Percentiles rank a stretch among this genome's conserved stretches.
These are phyloP conservation scores for Crax fasciolata DNA, from an alignment of 2,797 vertebrate species.

Conservation along the genomic window DNA sequence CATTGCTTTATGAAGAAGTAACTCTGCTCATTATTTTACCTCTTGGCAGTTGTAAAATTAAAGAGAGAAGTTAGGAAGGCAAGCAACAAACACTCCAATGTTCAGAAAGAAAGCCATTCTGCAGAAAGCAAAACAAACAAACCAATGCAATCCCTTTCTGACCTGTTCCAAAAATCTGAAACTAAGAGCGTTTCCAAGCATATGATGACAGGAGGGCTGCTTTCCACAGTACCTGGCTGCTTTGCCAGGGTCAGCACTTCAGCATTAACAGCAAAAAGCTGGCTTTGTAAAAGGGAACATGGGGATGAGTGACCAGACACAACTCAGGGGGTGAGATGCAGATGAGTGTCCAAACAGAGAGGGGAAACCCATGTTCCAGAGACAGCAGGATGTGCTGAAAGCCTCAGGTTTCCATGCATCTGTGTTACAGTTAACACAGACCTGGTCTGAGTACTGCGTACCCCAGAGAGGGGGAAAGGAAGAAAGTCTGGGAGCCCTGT, in stretches of 20 bases:
- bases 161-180: background rate
- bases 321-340: background rate
- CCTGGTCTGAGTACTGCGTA: background rate
- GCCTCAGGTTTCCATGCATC: background rate
- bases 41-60: background rate
- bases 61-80: background rate
- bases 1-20: background rate
- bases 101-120: conserved; percentile 7
- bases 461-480: background rate
- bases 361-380: background rate
- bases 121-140: background rate
- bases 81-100: background rate
- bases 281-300: background rate
- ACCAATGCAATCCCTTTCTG: background rate
- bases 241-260: background rate
- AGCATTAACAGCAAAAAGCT: background rate
- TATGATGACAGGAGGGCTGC: background rate
- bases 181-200: background rate
- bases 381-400: background rate
- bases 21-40: background rate
- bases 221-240: background rate
- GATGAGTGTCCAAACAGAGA: background rate
- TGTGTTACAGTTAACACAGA: background rate
- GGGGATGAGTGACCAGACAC: background rate
- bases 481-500: background rate